phyloP scores from a whole-genome alignment of 30 jellyfish, hydroid and myxozoan genomes.

The Morbakka virulenta region DNA sequence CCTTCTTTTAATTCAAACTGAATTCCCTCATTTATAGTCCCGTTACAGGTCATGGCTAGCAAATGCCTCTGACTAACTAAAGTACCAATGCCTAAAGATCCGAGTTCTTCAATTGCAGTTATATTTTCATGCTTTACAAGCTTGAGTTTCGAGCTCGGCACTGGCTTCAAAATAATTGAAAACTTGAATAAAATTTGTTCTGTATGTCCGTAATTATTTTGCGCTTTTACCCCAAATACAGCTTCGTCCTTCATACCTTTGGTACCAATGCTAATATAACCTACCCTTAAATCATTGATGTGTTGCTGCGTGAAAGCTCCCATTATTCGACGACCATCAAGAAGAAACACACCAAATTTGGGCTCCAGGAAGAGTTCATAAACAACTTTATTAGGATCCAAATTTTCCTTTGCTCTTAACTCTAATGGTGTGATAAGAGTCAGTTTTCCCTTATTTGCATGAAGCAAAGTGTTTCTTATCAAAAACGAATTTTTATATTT shows the following conservation, averaged over 20 bases:
- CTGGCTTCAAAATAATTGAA: slow-evolving; percentile 5
- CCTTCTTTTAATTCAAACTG: slow-evolving; percentile 45
- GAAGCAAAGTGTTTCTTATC: slow-evolving; percentile 6
- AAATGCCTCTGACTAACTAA: slow-evolving; percentile 22
- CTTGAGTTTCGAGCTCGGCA: background rate
- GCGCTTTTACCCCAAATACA: background rate
- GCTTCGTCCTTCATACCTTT: slow-evolving; percentile 18
- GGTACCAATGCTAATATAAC: background rate
- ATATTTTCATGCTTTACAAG: slow-evolving; percentile 24
- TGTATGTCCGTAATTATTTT: background rate
- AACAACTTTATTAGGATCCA: slow-evolving; percentile 28
- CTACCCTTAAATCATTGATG: slow-evolving; percentile 41
- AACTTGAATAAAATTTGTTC: slow-evolving; percentile 15
- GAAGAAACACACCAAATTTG: slow-evolving; percentile 20
- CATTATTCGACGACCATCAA: slow-evolving; percentile 10
- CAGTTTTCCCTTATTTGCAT: slow-evolving; percentile 3
- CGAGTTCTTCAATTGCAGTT: slow-evolving; percentile 31
- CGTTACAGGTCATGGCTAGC: slow-evolving; percentile 22
- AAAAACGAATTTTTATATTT: background rate
- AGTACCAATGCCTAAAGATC: slow-evolving; percentile 16
- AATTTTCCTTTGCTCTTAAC: slow-evolving; percentile 39
- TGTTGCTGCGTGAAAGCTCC: slow-evolving; percentile 44
- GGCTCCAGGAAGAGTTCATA: slow-evolving; percentile 9
- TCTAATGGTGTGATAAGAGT: slow-evolving; percentile 57
- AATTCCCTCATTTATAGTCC: slow-evolving; percentile 10